Percentiles rank a stretch among this genome's conserved stretches.
Conservation (phyloP, 2,113 vertebrate genomes). For the Semnopithecus entellus region DNA sequence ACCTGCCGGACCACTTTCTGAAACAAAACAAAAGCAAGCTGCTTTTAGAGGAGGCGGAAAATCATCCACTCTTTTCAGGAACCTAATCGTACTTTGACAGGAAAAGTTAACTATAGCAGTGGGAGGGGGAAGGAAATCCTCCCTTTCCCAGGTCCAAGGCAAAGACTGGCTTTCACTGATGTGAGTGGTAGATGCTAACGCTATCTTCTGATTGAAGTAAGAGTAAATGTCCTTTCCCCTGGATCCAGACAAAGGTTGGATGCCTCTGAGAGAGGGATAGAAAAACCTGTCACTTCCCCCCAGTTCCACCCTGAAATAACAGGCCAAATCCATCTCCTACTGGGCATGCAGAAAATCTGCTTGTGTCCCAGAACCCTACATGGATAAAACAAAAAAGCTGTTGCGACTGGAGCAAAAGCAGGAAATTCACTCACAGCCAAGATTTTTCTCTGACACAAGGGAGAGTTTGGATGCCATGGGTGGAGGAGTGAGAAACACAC, state of each 20-base stretch:
- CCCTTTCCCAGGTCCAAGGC: background rate
- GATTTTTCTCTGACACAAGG: background rate
- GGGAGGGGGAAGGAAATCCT: background rate
- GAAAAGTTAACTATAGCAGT: background rate
- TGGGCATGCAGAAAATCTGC: background rate
- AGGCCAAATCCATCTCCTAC: background rate
- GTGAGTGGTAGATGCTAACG: background rate
- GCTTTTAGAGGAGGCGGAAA: background rate
- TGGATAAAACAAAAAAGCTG: background rate
- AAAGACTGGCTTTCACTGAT: background rate
- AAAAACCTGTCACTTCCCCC: background rate
- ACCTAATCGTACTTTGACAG: background rate
- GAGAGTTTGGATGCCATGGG: background rate
- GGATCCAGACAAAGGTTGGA: background rate
- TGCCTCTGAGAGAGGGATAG: background rate
- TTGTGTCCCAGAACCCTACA: background rate
- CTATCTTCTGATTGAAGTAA: background rate
- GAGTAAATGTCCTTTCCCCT: background rate
- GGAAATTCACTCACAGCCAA: background rate
- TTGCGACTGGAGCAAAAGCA: background rate
- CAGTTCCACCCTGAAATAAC: background rate
- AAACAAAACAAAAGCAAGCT: background rate
- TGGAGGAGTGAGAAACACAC: background rate
- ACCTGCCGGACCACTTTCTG: background rate
- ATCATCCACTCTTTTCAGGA: background rate